Evolutionary conservation across 2,797 vertebrate genomes (phyloP).

Genomic region (Anguilla pacifica): DNA sequence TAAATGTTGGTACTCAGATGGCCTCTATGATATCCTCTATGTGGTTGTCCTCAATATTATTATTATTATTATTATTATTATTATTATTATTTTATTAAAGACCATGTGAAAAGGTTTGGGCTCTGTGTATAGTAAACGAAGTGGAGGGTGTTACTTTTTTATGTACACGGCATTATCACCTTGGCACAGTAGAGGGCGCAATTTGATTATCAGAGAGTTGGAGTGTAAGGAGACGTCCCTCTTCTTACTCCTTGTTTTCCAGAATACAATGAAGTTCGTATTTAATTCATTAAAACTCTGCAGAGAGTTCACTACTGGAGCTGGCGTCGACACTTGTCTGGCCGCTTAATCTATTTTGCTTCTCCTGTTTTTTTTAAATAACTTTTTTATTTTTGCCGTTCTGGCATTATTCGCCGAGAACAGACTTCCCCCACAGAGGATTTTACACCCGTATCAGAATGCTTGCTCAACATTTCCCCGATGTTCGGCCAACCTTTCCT

Average conservation of each 20-base stretch:
- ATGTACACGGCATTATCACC: not conserved
- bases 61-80: not conserved
- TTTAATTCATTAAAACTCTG: not conserved
- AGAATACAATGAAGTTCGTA: not conserved
- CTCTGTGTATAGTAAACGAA: not conserved
- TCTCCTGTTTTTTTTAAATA: not conserved
- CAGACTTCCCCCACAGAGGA: not conserved
- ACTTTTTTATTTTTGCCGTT: not conserved
- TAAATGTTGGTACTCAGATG: too few species aligned
- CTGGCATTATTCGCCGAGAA: not conserved
- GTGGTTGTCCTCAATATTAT: not conserved
- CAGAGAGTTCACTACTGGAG: not conserved
- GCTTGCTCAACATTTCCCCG: not conserved
- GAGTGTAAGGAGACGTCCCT: not conserved
- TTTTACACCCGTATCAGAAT: not conserved
- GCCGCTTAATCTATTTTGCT: not conserved
- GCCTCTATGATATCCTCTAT: too few species aligned
- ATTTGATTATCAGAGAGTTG: not conserved
- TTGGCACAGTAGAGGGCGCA: conserved; percentile 25
- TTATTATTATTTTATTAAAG: not conserved
- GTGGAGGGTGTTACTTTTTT: not conserved
- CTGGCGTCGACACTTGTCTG: not conserved
- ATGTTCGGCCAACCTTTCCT: not conserved
- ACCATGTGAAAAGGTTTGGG: not conserved
- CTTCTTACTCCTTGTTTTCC: not conserved